Conservation (phyloP, 2,888 invertebrate species). For the Drosophila testacea region DNA sequence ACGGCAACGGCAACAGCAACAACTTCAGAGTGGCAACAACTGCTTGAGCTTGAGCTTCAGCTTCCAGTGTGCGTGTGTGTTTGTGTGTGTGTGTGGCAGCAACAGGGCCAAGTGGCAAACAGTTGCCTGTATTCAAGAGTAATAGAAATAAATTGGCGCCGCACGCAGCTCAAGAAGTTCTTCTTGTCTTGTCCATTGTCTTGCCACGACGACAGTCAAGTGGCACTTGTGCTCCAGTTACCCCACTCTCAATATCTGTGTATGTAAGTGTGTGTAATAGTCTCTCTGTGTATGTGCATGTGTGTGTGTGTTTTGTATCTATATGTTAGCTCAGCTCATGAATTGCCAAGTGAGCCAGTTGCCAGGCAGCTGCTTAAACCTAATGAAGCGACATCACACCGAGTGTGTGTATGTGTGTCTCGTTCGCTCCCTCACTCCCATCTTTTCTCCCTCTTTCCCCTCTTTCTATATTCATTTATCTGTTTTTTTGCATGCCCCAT, state of each 20-base stretch:
- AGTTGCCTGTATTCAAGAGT: constrained; percentile 39
- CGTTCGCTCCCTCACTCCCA: not conserved
- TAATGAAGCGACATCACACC: constrained; percentile 61
- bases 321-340: constrained; percentile 63
- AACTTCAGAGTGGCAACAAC: not conserved
- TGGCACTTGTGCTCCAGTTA: constrained; percentile 42
- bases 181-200: constrained; percentile 37
- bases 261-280: constrained; percentile 8
- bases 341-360: constrained; percentile 72
- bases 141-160: constrained; percentile 74
- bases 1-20: constrained; percentile 23
- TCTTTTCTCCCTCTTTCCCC: not conserved
- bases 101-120: constrained; percentile 9
- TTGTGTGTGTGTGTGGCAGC: constrained; percentile 5
- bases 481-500: constrained; percentile 57
- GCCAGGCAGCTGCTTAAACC: constrained; percentile 68
- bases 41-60: not conserved
- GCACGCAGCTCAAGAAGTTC: constrained; percentile 57
- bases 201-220: constrained; percentile 50
- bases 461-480: constrained; percentile 9
- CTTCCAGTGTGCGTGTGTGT: not conserved
- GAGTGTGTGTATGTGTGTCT: constrained; percentile 3
- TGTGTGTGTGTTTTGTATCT: constrained; percentile 9
- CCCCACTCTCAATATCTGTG: constrained; percentile 15
- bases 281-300: constrained; percentile 2